phyloP scores from a whole-genome alignment of 92 coral and sea anemone genomes.

The Phenganax marumi region DNA sequence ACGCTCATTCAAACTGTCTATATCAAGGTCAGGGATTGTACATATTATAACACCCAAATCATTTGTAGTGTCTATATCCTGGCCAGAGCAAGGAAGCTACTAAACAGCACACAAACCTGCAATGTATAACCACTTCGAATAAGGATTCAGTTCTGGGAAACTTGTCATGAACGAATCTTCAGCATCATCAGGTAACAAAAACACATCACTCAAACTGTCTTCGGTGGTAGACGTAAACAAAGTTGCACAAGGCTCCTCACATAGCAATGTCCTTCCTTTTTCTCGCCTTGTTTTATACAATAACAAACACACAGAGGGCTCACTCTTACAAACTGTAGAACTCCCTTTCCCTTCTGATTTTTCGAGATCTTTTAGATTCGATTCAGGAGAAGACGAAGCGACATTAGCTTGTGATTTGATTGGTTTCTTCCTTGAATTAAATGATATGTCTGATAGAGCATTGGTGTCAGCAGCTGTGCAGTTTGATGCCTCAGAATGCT shows the following conservation, averaged over 20 bases:
- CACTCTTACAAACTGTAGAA: background rate
- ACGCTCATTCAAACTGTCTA: no score
- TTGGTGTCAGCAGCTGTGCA: background rate
- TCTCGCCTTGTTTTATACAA: slow-evolving; percentile 18
- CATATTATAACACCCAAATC: no score
- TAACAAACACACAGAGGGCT: background rate
- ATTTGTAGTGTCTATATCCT: no score
- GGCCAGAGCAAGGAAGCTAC: background rate
- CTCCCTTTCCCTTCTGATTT: background rate
- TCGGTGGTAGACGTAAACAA: background rate
- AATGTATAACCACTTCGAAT: background rate
- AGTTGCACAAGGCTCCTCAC: slow-evolving; percentile 10
- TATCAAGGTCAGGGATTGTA: no score
- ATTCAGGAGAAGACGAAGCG: background rate
- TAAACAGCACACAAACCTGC: slow-evolving; percentile 24
- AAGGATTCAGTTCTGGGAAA: background rate
- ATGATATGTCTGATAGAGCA: background rate
- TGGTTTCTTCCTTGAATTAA: background rate
- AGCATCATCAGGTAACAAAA: slow-evolving; percentile 36
- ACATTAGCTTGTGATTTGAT: background rate
- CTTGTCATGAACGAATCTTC: slow-evolving; percentile 35
- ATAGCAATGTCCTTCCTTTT: slow-evolving; percentile 26
- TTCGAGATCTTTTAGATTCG: background rate
- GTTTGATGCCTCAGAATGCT: background rate
- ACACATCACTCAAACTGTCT: slow-evolving; percentile 11